A percentile compares a stretch with the other conserved stretches of the same genome.
Conservation (phyloP, 1,140 invertebrate species). For the Diachasmimorpha longicaudata region DNA sequence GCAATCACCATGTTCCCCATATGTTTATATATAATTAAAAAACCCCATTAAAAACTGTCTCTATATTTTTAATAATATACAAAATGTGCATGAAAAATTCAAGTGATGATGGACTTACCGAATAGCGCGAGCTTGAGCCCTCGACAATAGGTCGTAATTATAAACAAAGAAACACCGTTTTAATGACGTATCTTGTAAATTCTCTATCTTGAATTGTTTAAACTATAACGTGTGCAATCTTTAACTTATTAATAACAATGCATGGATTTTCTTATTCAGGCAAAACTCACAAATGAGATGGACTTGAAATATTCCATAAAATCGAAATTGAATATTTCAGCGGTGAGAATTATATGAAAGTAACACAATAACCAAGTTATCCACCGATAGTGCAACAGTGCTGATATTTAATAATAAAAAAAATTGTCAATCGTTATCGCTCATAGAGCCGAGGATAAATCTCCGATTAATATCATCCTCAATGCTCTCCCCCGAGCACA, state of each 20-base stretch:
- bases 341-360: too few species aligned
- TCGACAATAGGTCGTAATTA: conserved; percentile 55
- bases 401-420: conserved; percentile 1
- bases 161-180: conserved; percentile 53
- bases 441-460: conserved; percentile 48
- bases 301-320: too few species aligned
- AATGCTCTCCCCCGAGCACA: conserved; percentile 37
- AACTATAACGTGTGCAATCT: background rate
- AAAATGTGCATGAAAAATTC: conserved; percentile 38
- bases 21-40: too few species aligned
- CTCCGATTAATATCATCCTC: conserved; percentile 48
- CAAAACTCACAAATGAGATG: too few species aligned
- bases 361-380: too few species aligned
- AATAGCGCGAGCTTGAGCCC: conserved; percentile 47
- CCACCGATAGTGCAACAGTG: too few species aligned
- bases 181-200: conserved; percentile 24
- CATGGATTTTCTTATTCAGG: too few species aligned
- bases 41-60: background rate
- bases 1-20: background rate
- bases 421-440: conserved; percentile 43
- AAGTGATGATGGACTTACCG: conserved; percentile 52
- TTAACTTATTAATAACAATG: too few species aligned
- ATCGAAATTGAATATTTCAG: too few species aligned
- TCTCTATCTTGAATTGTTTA: background rate
- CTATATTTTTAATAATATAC: conserved; percentile 14